These are phyloP conservation scores for Phoebastria nigripes DNA, from an alignment of 2,797 vertebrate species.

Conservation along the genomic window DNA sequence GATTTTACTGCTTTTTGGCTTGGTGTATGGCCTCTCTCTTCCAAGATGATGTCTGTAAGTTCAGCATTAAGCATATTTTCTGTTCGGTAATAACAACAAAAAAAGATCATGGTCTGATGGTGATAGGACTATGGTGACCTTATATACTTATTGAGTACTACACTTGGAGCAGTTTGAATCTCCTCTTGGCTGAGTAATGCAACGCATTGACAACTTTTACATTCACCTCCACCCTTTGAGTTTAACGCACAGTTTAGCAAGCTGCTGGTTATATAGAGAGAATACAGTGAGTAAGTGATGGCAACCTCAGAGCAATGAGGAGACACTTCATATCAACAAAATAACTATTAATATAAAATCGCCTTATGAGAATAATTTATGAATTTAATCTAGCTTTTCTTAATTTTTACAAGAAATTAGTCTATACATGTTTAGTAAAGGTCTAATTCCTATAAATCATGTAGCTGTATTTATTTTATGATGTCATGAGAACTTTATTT, in stretches of 20 bases:
- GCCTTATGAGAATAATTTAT: not conserved
- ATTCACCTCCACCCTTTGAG: not conserved
- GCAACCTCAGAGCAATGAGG: not conserved
- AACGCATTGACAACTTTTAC: not conserved
- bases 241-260: not conserved
- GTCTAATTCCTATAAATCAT: not conserved
- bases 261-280: not conserved
- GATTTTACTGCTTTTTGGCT: not conserved
- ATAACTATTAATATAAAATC: not conserved
- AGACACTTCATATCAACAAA: not conserved
- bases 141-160: not conserved
- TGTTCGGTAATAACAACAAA: too few relatives aligned
- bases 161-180: not conserved
- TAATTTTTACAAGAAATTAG: not conserved
- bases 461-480: not conserved
- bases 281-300: not conserved
- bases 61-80: not conserved
- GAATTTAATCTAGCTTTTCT: constrained; percentile 25
- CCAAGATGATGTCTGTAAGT: not conserved
- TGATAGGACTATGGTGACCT: not conserved
- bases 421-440: not conserved
- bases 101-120: not conserved
- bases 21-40: not conserved
- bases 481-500: not conserved
- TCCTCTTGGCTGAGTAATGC: not conserved